Conservation (phyloP, 2,113 vertebrate genomes). For the Ovis canadensis region DNA sequence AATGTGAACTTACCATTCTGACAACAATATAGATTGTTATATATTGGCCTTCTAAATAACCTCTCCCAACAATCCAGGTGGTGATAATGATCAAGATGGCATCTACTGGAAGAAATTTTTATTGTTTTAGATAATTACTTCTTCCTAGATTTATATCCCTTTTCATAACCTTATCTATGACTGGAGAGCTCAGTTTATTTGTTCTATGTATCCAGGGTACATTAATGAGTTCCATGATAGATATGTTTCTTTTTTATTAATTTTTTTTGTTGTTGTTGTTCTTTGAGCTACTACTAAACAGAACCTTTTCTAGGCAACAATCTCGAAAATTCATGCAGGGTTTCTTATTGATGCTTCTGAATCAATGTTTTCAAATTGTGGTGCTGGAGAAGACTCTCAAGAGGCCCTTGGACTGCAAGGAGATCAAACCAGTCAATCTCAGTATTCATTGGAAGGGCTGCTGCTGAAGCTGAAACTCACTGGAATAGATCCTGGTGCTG, state of each 20-base stretch:
- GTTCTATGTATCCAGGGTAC: neutral
- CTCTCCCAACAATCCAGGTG: neutral
- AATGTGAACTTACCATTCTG: neutral
- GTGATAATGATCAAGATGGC: neutral
- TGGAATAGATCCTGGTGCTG: neutral
- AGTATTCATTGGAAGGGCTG: neutral
- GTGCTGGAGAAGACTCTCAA: neutral
- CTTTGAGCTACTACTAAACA: neutral
- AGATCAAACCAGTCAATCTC: neutral
- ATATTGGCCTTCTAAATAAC: neutral
- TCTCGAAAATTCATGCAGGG: neutral
- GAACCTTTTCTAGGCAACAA: neutral
- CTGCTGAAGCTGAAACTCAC: neutral
- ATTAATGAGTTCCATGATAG: neutral
- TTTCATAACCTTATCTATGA: neutral
- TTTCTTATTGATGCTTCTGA: neutral
- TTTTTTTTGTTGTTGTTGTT: neutral
- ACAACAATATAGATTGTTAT: neutral
- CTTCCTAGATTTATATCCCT: neutral
- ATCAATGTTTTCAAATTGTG: neutral
- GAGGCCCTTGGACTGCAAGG: neutral
- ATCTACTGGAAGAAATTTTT: neutral
- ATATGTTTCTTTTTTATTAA: neutral
- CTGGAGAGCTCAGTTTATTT: neutral
- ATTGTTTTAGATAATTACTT: neutral